A percentile compares a stretch with the other conserved stretches of the same genome.
Evolutionary conservation across 2,797 vertebrate genomes (phyloP).

Genomic region (Spinibarbus caldwelli): DNA sequence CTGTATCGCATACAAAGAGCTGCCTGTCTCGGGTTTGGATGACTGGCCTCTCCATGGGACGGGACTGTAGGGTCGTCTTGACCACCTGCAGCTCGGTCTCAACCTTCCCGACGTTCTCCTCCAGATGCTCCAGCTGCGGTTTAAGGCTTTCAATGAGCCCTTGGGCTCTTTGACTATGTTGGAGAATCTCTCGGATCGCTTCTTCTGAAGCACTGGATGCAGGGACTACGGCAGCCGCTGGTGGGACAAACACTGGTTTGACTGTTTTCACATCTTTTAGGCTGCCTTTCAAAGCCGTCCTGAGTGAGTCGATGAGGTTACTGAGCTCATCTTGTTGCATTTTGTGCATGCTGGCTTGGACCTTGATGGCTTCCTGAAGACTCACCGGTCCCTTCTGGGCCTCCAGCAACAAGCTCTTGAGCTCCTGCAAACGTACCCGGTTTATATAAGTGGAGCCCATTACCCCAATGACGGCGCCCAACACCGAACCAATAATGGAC

Average conservation of each 20-base stretch:
- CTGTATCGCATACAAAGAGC: slow-evolving; percentile 68
- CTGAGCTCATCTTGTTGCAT: slow-evolving; percentile 87
- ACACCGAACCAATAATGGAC: slow-evolving; percentile 93
- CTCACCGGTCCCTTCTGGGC: slow-evolving; percentile 93
- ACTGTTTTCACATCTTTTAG: slow-evolving; percentile 40
- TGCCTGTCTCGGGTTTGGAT: slow-evolving; percentile 64
- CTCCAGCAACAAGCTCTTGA: slow-evolving; percentile 89
- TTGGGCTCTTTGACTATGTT: slow-evolving; percentile 76
- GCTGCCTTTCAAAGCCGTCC: slow-evolving; percentile 70
- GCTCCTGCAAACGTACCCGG: slow-evolving; percentile 90
- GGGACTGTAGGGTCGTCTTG: slow-evolving; percentile 68
- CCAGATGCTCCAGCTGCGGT: slow-evolving; percentile 80
- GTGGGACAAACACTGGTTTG: background rate
- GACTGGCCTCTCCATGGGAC: slow-evolving; percentile 50
- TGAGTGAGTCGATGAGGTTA: slow-evolving; percentile 80
- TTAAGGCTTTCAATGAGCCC: slow-evolving; percentile 79
- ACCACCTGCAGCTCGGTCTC: slow-evolving; percentile 74
- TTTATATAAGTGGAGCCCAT: slow-evolving; percentile 96
- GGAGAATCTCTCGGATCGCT: slow-evolving; percentile 80
- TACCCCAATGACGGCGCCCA: slow-evolving; percentile 94
- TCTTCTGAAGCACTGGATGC: slow-evolving; percentile 64
- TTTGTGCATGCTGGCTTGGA: slow-evolving; percentile 86
- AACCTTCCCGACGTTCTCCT: slow-evolving; percentile 75
- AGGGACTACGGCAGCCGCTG: background rate
- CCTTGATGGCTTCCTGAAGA: slow-evolving; percentile 90